Evolutionary conservation across 2,888 invertebrate genomes (phyloP).

Genomic region (Eustalomyia histrio): DNA sequence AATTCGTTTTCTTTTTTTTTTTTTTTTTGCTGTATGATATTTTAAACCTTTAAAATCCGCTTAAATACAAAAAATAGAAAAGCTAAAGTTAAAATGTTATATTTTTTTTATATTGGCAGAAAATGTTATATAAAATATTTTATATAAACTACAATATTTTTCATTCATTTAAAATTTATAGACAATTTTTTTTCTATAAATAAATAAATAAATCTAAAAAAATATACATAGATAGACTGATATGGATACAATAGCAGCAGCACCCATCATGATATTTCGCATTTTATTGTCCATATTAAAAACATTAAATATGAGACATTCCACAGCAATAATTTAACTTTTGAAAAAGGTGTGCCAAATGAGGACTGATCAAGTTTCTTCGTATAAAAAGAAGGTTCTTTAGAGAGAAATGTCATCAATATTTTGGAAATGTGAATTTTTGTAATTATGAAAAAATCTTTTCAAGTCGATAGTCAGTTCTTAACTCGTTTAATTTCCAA

Average conservation of each 20-base stretch:
- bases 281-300: neutral
- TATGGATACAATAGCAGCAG: neutral
- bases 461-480: too few relatives aligned
- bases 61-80: conserved; percentile 21
- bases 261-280: neutral
- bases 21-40: neutral
- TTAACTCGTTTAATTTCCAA: too few relatives aligned
- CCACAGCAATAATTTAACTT: too few relatives aligned
- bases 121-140: conserved; percentile 19
- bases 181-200: conserved; percentile 38
- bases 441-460: too few relatives aligned
- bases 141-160: neutral
- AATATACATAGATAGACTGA: conserved; percentile 3
- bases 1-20: too few relatives aligned
- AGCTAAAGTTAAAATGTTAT: neutral
- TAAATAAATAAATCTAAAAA: conserved; percentile 37
- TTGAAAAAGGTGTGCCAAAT: neutral
- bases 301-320: neutral
- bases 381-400: too few relatives aligned
- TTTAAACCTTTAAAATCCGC: conserved; percentile 23
- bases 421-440: too few relatives aligned
- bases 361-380: neutral
- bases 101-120: conserved; percentile 18
- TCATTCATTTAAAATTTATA: conserved; percentile 38
- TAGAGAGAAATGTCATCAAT: too few relatives aligned